These are phyloP conservation scores for Alethe castanea DNA, from an alignment of 2,113 vertebrate genomes.

Conservation along the genomic window DNA sequence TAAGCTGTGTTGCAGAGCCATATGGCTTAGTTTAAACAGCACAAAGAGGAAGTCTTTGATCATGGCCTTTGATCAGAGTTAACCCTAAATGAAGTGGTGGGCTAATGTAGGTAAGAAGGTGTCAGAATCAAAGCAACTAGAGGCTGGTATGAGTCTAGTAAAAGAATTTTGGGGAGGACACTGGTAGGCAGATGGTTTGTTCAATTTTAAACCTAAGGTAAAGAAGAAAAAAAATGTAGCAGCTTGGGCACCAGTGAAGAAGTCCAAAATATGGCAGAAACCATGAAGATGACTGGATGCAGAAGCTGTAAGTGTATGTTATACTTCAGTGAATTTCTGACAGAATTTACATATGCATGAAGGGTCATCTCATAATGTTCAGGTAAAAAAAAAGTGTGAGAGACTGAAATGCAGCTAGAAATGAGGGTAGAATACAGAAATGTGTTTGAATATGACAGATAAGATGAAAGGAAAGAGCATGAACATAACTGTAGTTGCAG, in stretches of 20 bases:
- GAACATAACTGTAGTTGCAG: constrained; percentile 8
- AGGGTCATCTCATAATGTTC: constrained; percentile 56
- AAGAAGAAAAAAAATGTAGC: background rate
- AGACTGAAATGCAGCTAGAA: constrained; percentile 38
- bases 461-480: constrained; percentile 41
- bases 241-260: background rate
- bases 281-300: constrained; percentile 1
- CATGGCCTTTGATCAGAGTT: constrained; percentile 61
- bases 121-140: constrained; percentile 39
- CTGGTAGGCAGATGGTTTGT: constrained; percentile 14
- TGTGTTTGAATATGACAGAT: background rate
- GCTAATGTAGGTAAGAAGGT: constrained; percentile 55
- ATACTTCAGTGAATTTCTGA: constrained; percentile 63
- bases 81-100: constrained; percentile 58
- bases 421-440: constrained; percentile 47
- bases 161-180: constrained; percentile 3
- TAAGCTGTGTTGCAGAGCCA: constrained; percentile 58
- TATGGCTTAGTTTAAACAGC: constrained; percentile 65
- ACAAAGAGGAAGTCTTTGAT: constrained; percentile 63
- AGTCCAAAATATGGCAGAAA: constrained; percentile 38
- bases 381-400: background rate
- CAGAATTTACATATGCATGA: constrained; percentile 64
- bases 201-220: background rate
- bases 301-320: constrained; percentile 46
- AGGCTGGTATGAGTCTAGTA: background rate